Conservation (phyloP, 2,888 invertebrate species). For the Agrochola lota region DNA sequence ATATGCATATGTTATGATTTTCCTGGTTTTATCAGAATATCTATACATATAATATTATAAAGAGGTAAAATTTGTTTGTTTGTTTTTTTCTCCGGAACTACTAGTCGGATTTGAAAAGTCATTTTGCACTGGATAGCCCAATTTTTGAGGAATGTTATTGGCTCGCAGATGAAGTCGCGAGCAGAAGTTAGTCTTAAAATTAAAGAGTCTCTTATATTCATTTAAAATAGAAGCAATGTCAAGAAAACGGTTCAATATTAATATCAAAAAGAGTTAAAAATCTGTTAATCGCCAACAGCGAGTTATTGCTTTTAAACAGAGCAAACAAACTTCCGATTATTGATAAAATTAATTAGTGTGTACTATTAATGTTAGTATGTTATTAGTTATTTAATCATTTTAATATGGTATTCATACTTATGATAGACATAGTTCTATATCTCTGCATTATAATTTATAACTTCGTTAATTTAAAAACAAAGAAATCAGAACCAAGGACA, state of each 20-base stretch:
- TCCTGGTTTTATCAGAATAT: background rate
- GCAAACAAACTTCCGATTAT: background rate
- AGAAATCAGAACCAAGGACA: slow-evolving; percentile 36
- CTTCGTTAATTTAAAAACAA: slow-evolving; percentile 46
- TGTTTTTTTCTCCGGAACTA: too few species aligned
- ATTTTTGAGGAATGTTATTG: too few species aligned
- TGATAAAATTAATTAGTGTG: too few species aligned
- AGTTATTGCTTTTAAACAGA: background rate
- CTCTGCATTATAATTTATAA: slow-evolving; percentile 8
- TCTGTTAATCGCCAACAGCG: background rate
- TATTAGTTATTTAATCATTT: too few species aligned
- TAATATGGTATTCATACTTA: too few species aligned
- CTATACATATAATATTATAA: too few species aligned
- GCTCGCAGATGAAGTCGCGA: too few species aligned
- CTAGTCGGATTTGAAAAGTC: too few species aligned
- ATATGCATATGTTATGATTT: background rate
- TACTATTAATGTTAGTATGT: too few species aligned
- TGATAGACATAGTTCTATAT: background rate
- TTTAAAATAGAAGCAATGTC: background rate
- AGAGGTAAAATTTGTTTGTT: too few species aligned
- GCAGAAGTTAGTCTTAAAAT: too few species aligned
- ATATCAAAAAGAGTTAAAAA: background rate
- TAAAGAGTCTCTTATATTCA: background rate
- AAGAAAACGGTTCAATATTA: background rate
- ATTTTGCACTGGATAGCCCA: too few species aligned